A percentile compares a stretch with the other conserved stretches of the same genome.
These are phyloP conservation scores for Osedax fenrisi DNA, from an alignment of 2,888 invertebrate genomes.

Conservation along the genomic window DNA sequence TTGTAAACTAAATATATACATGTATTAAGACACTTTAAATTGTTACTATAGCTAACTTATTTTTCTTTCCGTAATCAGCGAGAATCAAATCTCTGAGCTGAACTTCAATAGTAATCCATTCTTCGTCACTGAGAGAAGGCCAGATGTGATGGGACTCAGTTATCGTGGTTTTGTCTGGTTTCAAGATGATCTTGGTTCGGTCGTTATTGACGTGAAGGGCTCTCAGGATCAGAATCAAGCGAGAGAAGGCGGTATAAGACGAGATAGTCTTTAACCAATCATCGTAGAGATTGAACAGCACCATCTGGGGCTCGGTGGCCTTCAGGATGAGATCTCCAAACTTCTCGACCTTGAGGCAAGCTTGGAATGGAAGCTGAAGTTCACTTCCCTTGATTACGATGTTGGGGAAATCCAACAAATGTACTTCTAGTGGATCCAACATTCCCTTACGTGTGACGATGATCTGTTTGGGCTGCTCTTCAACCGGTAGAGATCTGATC, in stretches of 20 bases:
- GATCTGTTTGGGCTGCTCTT: constrained; percentile 98
- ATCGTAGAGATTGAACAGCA: constrained; percentile 93
- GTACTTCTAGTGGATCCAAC: constrained; percentile 97
- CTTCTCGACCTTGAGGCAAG: constrained; percentile 91
- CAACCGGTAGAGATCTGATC: constrained; percentile 93
- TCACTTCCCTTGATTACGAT: constrained; percentile 99
- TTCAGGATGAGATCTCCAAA: constrained; percentile 96
- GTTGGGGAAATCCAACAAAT: constrained; percentile 98
- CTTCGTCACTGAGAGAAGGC: constrained; percentile 91
- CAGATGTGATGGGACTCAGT: constrained; percentile 99
- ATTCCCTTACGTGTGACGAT: constrained; percentile 98
- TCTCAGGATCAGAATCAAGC: constrained; percentile 84
- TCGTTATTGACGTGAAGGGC: constrained; percentile 98
- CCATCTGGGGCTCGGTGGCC: constrained; percentile 99
- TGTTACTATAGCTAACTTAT: constrained; percentile 61
- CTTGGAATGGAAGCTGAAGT: constrained; percentile 87
- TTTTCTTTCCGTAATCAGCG: constrained; percentile 98
- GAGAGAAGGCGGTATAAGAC: constrained; percentile 94
- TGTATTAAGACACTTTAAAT: neutral
- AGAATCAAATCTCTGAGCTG: constrained; percentile 93
- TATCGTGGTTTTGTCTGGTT: constrained; percentile 95
- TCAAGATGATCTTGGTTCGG: constrained; percentile 89
- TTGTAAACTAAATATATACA: neutral
- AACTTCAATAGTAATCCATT: constrained; percentile 97
- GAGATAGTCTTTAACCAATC: constrained; percentile 99